phyloP scores from a whole-genome alignment of 2,797 vertebrate species.

The Glossophaga mutica region DNA sequence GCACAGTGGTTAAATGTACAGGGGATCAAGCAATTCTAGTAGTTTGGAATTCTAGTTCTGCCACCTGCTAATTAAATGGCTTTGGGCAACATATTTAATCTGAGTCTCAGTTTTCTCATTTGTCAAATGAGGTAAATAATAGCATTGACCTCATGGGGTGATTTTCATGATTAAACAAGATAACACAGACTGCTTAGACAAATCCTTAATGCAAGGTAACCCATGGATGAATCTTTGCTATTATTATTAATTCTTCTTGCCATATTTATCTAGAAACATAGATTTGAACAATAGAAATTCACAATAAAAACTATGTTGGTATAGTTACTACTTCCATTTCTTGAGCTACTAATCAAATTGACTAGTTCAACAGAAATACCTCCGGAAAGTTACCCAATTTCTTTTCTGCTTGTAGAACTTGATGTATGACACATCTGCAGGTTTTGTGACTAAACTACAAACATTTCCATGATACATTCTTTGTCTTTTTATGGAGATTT shows the following conservation, averaged over 20 bases:
- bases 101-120: neutral
- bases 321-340: neutral
- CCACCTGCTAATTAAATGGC: slow-evolving; percentile 2
- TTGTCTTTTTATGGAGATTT: slow-evolving; percentile 69
- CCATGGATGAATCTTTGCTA: neutral
- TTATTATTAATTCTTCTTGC: neutral
- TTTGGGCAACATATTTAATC: neutral
- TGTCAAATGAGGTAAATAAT: neutral
- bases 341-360: neutral
- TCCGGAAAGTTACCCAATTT: slow-evolving; percentile 32
- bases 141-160: neutral
- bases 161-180: slow-evolving; percentile 1
- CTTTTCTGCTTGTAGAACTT: slow-evolving; percentile 36
- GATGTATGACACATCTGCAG: neutral
- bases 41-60: slow-evolving; percentile 26
- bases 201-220: neutral
- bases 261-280: neutral
- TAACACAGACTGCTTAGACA: neutral
- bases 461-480: slow-evolving; percentile 60
- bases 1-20: neutral
- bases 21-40: neutral
- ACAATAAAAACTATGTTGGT: neutral
- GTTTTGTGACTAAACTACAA: slow-evolving; percentile 61
- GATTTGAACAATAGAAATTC: slow-evolving; percentile 25
- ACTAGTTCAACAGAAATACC: neutral